Conservation (phyloP, 2,888 invertebrate species). For the Cerceris rybyensis region DNA sequence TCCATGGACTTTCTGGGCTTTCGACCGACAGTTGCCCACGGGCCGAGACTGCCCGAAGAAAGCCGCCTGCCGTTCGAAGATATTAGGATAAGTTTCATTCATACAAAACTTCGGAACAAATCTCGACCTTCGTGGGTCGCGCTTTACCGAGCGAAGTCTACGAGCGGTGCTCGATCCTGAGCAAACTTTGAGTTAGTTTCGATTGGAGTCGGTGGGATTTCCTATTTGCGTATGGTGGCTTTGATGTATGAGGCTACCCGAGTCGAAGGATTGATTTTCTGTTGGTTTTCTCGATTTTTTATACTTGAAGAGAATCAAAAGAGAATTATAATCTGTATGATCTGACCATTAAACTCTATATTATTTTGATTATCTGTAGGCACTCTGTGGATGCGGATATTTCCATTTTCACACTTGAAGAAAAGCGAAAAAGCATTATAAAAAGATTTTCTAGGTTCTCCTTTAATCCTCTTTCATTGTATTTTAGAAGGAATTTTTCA, state of each 20-base stretch:
- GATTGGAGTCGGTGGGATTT: background rate
- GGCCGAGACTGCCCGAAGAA: conserved; percentile 54
- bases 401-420: too few species aligned
- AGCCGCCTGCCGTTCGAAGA: conserved; percentile 59
- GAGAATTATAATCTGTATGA: too few species aligned
- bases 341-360: too few species aligned
- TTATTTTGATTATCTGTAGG: too few species aligned
- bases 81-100: conserved; percentile 75
- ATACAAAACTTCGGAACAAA: conserved; percentile 74
- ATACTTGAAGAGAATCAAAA: too few species aligned
- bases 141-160: conserved; percentile 39
- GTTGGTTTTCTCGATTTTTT: too few species aligned
- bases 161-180: conserved; percentile 49
- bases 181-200: conserved; percentile 23
- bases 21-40: conserved; percentile 51
- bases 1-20: conserved; percentile 57
- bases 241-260: background rate
- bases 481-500: too few species aligned
- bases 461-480: too few species aligned
- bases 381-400: too few species aligned
- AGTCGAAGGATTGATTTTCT: too few species aligned
- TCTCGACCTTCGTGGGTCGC: conserved; percentile 72
- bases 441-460: too few species aligned
- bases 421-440: too few species aligned
- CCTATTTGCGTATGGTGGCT: background rate